Evolutionary conservation across 2,888 invertebrate genomes (phyloP).

Genomic region (Ptilodon capucinus): DNA sequence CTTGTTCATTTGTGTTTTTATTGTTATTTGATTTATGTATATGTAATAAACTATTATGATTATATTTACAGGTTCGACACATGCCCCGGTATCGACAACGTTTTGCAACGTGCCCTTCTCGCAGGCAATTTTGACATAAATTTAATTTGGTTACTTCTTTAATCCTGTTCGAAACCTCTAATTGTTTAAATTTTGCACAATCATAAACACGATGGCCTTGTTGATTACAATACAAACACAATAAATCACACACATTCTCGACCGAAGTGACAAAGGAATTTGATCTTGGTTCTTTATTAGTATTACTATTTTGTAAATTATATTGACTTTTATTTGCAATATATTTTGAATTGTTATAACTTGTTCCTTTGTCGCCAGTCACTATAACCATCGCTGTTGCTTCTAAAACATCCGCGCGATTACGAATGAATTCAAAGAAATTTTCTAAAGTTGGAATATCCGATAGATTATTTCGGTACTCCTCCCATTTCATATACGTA

Average conservation of each 20-base stretch:
- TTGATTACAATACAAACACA: too few relatives aligned
- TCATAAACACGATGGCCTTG: slow-evolving; percentile 1
- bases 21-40: too few relatives aligned
- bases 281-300: too few relatives aligned
- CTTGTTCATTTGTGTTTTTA: background rate
- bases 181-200: background rate
- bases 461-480: background rate
- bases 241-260: background rate
- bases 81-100: background rate
- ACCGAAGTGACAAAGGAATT: too few relatives aligned
- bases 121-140: background rate
- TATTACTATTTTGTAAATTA: too few relatives aligned
- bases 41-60: too few relatives aligned
- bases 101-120: background rate
- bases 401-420: background rate
- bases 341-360: too few relatives aligned
- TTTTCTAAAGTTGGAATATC: background rate
- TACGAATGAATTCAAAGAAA: background rate
- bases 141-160: background rate
- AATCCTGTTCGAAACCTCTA: background rate
- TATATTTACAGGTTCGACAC: background rate
- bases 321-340: too few relatives aligned
- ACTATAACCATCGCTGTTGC: background rate
- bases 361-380: too few relatives aligned
- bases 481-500: background rate